Evolutionary conservation across 2,888 invertebrate species (phyloP), one percentile per base, ranked within the genome.

Genomic region (Drosophila parthenogenetica): DNA sequence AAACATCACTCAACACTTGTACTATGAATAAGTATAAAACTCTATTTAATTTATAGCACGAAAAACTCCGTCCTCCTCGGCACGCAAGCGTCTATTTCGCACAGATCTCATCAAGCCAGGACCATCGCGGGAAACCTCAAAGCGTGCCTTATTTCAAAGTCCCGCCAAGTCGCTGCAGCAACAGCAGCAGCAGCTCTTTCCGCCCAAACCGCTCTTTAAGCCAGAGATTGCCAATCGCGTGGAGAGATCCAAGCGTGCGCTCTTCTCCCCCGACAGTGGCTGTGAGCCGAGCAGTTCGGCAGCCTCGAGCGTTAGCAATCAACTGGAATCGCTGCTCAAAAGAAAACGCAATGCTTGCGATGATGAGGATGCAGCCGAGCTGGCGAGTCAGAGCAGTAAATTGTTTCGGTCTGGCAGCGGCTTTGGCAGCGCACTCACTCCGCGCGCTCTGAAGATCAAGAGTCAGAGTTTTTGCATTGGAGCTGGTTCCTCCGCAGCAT

Each of bases 61-160:
- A 10, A 91, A 91, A 80, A 91, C 91, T 7, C 90, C 92, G 13
- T 83, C 89, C 14, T 90, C 91, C 2, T 92, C 92, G 7, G 90
- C 91, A 32, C 89, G 90, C 17, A 92, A 91, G 65, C 80, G 88
- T 2, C 69, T 90, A 0, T 89, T 73, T 54, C 89, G 87, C 35
- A 81, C 74, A 55, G 89, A 90, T 75, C 79, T 87, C 72, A 75
- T 81, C 17, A 91, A 91, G 55, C 79, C 90, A 2, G 89, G 91
- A 63, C 92, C 72, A 42, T 92, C 94, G 0, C 91, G 94, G 17
- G 95, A 95, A 87, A 93, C 94, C 0, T 93, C 95, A 0, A 96
- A 96, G 79, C 93, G 96, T 61, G 96, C 96, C 0, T 91, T 96
- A 2, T 96, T 96, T 81, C 94, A 95, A 80, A 96, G 96, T 89